Conservation (phyloP, 2,797 vertebrate genomes). For the Pangasius krempfi region DNA sequence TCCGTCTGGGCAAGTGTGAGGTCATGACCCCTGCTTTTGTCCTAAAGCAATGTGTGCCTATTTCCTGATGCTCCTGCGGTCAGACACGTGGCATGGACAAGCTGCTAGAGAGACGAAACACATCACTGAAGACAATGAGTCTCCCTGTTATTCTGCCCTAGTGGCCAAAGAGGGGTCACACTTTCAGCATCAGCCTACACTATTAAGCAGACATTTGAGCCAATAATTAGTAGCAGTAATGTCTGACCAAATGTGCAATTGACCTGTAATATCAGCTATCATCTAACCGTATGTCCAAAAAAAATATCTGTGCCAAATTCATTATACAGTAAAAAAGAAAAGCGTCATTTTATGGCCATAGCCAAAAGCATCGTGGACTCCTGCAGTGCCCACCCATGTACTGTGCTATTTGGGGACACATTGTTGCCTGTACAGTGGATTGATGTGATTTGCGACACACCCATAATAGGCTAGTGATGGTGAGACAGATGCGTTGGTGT, state of each 20-base stretch:
- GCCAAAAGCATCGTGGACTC: not conserved
- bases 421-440: not conserved
- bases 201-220: conserved; percentile 40
- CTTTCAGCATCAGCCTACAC: conserved; percentile 49
- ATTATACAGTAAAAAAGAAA: not conserved
- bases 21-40: conserved; percentile 70
- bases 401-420: not conserved
- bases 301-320: too few relatives aligned
- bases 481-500: not conserved
- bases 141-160: conserved; percentile 64
- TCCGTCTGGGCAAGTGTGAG: conserved; percentile 70
- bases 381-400: not conserved
- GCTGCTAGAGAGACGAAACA: conserved; percentile 58
- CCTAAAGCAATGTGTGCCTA: conserved; percentile 63
- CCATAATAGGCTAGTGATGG: not conserved
- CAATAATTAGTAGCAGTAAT: conserved; percentile 42
- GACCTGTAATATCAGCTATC: conserved; percentile 17
- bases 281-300: conserved; percentile 10
- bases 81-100: conserved; percentile 57
- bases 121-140: conserved; percentile 64
- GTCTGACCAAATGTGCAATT: conserved; percentile 44
- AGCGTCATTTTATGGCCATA: not conserved
- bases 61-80: conserved; percentile 64
- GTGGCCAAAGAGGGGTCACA: conserved; percentile 52
- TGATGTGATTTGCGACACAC: not conserved